Conservation (phyloP, 2,113 vertebrate species). For the Daubentonia madagascariensis region DNA sequence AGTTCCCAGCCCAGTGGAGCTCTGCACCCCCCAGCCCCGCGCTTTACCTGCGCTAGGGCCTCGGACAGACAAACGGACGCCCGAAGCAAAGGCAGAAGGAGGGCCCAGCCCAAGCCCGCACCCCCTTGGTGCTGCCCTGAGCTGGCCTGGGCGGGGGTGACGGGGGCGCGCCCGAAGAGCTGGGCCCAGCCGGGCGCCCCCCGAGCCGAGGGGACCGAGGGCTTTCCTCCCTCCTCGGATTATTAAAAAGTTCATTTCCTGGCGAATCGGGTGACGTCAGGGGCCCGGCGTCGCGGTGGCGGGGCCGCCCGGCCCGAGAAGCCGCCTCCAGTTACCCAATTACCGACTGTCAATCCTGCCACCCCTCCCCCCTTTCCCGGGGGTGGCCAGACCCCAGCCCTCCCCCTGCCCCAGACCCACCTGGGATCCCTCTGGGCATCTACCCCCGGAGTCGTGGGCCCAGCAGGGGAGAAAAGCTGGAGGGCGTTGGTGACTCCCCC, state of each 20-base stretch:
- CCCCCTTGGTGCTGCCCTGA: background rate
- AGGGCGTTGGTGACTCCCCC: background rate
- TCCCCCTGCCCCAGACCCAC: background rate
- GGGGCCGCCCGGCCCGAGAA: constrained; percentile 83
- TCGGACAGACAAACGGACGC: background rate
- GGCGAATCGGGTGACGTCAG: constrained; percentile 91
- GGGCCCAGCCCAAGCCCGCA: background rate
- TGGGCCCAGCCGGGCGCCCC: constrained; percentile 52
- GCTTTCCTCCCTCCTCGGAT: constrained; percentile 73
- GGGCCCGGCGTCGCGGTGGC: constrained; percentile 91
- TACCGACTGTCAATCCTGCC: constrained; percentile 85
- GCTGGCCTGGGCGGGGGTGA: background rate
- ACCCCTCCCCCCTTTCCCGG: constrained; percentile 64
- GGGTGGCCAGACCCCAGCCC: constrained; percentile 52
- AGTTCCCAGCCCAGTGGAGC: background rate
- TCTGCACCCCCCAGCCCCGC: background rate
- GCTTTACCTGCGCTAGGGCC: constrained; percentile 12
- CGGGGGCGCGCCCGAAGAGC: constrained; percentile 37
- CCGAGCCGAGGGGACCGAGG: constrained; percentile 44
- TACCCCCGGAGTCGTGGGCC: background rate
- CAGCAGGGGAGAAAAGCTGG: background rate
- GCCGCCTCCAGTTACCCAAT: constrained; percentile 84
- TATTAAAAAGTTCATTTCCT: constrained; percentile 90
- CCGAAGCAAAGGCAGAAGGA: background rate
- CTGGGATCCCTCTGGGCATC: background rate